A percentile compares a stretch with the other conserved stretches of the same genome.
phyloP scores from a whole-genome alignment of 2,888 invertebrate species.

The Sinelater perroti region DNA sequence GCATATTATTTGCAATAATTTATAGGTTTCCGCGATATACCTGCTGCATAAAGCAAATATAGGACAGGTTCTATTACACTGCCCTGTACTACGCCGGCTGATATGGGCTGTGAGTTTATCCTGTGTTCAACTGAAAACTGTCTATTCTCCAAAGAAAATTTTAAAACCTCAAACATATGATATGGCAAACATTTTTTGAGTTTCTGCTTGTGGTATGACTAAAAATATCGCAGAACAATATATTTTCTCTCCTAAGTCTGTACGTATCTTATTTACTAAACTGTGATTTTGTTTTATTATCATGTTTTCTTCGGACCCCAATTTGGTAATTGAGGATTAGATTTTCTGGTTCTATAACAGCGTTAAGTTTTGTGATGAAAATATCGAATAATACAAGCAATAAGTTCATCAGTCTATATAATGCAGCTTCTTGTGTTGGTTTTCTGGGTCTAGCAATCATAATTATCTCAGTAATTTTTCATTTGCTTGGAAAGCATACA shows the following conservation, averaged over 20 bases:
- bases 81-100: neutral
- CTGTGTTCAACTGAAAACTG: slow-evolving; percentile 1
- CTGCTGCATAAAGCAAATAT: slow-evolving; percentile 6
- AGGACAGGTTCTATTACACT: neutral
- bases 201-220: neutral
- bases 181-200: slow-evolving; percentile 3
- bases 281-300: neutral
- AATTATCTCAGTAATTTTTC: neutral
- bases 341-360: neutral
- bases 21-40: neutral
- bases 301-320: neutral
- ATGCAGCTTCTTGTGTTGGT: neutral
- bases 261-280: neutral
- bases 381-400: neutral
- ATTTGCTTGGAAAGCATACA: neutral
- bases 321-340: neutral
- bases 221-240: neutral
- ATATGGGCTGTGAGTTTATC: neutral
- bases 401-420: neutral
- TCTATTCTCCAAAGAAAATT: neutral
- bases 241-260: neutral
- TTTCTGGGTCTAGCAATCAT: too few species aligned
- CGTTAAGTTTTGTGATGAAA: neutral
- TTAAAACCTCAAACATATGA: neutral
- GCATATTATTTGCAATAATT: neutral